Conservation (phyloP, 1,140 invertebrate genomes). For the Atta colombica region DNA sequence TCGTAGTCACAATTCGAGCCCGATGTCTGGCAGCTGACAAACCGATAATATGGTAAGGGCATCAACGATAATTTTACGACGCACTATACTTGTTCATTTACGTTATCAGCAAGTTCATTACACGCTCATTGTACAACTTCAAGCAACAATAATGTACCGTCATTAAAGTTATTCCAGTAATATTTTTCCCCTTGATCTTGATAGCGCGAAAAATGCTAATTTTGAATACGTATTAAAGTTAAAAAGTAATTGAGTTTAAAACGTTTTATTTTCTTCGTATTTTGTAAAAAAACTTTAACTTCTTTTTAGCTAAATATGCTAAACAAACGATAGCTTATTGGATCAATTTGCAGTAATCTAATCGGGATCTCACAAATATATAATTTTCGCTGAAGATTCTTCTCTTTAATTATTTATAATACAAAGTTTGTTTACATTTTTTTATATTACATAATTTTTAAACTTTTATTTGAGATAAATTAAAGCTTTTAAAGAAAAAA, state of each 20-base stretch:
- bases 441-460: not conserved
- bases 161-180: not conserved
- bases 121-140: not conserved
- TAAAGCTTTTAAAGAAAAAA: not conserved
- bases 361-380: not conserved
- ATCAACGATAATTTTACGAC: not conserved
- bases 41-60: not conserved
- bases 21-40: not conserved
- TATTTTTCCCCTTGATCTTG: not conserved
- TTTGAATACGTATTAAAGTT: not conserved
- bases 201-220: not conserved
- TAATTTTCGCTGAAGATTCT: not conserved
- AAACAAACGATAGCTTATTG: not conserved
- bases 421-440: not conserved
- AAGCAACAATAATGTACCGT: conserved; percentile 8
- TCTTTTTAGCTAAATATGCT: not conserved
- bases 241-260: not conserved
- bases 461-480: not conserved
- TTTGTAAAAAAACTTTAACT: not conserved
- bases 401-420: conserved; percentile 9
- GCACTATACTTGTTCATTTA: not conserved
- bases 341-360: conserved; percentile 14
- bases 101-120: conserved; percentile 6
- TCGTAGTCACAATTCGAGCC: not conserved
- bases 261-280: not conserved